phyloP scores from a whole-genome alignment of 2,888 invertebrate species.

The Tubulanus polymorphus region DNA sequence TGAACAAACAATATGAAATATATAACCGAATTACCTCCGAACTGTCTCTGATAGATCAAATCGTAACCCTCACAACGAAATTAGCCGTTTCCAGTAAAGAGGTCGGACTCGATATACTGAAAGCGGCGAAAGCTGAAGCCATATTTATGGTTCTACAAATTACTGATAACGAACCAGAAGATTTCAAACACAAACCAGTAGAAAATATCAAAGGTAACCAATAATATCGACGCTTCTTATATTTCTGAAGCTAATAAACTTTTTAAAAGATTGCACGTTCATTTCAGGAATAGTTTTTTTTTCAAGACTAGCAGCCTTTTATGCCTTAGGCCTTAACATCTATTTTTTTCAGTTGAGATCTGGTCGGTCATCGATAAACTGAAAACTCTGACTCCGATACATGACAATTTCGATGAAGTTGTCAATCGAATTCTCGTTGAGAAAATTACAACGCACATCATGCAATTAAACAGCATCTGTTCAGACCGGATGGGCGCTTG shows the following conservation, averaged over 20 bases:
- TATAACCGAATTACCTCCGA: constrained; percentile 29
- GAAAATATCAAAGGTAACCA: constrained; percentile 34
- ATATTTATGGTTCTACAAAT: constrained; percentile 37
- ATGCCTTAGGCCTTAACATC: no score
- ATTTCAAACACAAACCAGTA: constrained; percentile 22
- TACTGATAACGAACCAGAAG: constrained; percentile 21
- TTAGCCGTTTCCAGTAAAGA: constrained; percentile 18
- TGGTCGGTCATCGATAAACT: constrained; percentile 34
- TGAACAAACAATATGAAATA: constrained; percentile 31
- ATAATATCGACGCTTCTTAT: no score
- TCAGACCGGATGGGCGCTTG: constrained; percentile 35
- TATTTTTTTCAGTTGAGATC: constrained; percentile 34
- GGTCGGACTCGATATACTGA: constrained; percentile 23
- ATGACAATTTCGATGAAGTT: constrained; percentile 17
- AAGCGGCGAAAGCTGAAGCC: constrained; percentile 32
- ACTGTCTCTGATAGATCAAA: constrained; percentile 37
- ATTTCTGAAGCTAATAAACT: no score
- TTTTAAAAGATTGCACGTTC: no score
- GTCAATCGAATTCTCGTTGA: constrained; percentile 29
- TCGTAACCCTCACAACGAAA: constrained; percentile 32
- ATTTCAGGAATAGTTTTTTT: no score
- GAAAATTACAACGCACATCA: constrained; percentile 29
- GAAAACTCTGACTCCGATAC: constrained; percentile 5
- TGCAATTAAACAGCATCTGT: constrained; percentile 35
- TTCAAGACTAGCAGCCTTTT: no score